phyloP scores from a whole-genome alignment of 2,113 vertebrate species.

The Austrofundulus limnaeus region DNA sequence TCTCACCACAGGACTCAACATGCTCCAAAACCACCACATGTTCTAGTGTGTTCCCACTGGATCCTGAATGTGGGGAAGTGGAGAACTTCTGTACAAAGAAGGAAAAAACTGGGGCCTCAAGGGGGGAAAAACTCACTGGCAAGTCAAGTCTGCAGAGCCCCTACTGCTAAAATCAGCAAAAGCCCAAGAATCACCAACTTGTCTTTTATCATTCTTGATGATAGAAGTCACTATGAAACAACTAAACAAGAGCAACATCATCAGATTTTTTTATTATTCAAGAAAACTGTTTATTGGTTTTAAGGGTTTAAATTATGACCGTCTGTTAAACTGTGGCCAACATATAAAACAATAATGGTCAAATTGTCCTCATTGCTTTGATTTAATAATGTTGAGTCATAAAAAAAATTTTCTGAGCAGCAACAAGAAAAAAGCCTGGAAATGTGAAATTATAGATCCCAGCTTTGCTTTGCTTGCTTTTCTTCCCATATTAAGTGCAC shows the following conservation, averaged over 20 bases:
- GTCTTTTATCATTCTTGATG: slow-evolving; percentile 21
- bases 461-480: no score
- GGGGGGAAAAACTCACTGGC: slow-evolving; percentile 45
- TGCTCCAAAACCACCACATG: slow-evolving; percentile 42
- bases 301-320: slow-evolving; percentile 1
- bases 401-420: no score
- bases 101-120: slow-evolving; percentile 54
- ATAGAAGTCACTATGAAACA: slow-evolving; percentile 20
- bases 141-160: slow-evolving; percentile 36
- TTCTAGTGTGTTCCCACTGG: slow-evolving; percentile 15
- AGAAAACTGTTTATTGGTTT: slow-evolving; percentile 37
- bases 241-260: slow-evolving; percentile 32
- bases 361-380: background rate
- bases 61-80: slow-evolving; percentile 35
- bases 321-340: slow-evolving; percentile 11
- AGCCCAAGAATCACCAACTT: slow-evolving; percentile 23
- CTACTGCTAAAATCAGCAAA: slow-evolving; percentile 39
- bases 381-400: slow-evolving; percentile 2
- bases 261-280: slow-evolving; percentile 50
- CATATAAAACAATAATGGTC: slow-evolving; percentile 6
- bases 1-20: slow-evolving; percentile 24
- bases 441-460: background rate
- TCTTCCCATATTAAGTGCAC: no score
- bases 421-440: background rate
- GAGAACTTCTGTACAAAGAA: slow-evolving; percentile 49